These are phyloP conservation scores for Gila robusta DNA, from an alignment of 2,797 vertebrate species.

Conservation along the genomic window DNA sequence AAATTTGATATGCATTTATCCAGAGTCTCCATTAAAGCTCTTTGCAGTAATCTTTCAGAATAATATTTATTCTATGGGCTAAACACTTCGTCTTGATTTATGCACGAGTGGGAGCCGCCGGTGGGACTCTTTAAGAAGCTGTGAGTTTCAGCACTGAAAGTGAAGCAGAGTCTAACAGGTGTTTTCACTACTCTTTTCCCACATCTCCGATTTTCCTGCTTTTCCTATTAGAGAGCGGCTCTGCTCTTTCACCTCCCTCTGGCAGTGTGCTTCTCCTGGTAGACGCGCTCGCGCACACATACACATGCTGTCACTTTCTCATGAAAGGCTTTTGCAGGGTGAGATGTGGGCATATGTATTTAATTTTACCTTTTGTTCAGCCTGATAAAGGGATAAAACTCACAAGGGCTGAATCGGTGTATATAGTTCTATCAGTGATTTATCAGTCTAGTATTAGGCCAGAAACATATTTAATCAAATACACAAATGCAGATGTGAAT, in stretches of 20 bases:
- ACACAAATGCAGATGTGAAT: background rate
- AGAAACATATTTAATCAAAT: background rate
- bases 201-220: conserved; percentile 50
- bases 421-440: background rate
- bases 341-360: conserved; percentile 2
- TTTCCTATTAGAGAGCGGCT: conserved; percentile 54
- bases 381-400: background rate
- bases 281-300: conserved; percentile 14
- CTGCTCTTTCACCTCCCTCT: conserved; percentile 52
- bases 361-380: background rate
- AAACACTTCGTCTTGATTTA: conserved; percentile 60
- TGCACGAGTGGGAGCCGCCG: conserved; percentile 39
- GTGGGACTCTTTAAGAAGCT: conserved; percentile 36
- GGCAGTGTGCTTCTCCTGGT: conserved; percentile 29
- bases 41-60: conserved; percentile 58
- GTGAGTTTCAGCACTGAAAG: conserved; percentile 62
- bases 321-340: conserved; percentile 23
- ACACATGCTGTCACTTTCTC: conserved; percentile 23
- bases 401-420: background rate
- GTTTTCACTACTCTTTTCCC: conserved; percentile 59
- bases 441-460: background rate
- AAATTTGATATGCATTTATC: conserved; percentile 58
- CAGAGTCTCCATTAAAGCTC: conserved; percentile 47
- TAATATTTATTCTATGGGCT: conserved; percentile 62
- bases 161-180: conserved; percentile 62